Evolutionary conservation across 2,113 vertebrate species (phyloP), one percentile per base, ranked within the genome.

Genomic region (Rhizomys pruinosus): DNA sequence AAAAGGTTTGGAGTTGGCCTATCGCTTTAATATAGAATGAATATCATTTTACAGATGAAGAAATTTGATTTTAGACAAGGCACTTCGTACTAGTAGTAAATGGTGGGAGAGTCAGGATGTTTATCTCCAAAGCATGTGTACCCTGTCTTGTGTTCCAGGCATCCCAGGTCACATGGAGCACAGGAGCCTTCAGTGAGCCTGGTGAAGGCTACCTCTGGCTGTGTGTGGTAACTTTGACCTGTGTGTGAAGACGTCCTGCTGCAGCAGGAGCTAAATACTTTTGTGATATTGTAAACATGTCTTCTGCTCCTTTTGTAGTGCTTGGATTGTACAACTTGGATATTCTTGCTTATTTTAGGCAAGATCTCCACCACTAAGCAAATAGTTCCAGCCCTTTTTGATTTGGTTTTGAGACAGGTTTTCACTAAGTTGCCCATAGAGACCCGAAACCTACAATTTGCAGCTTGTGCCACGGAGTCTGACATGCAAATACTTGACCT

Each of bases 191-290:
- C 19, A 74, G 1, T 29, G 1, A 0, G 3, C 34, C 23, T 7
- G 5, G 7, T 0, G 0, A 0, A 12, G 5, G 37, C 2, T 23
- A 29, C 42, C 6, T 47, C 17, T 79, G 84, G 22, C 39, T 91
- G 7, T 34, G 57, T 25, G 25, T 15, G 44, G 17, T 25, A 76
- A 87, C 47, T 52, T 61, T 76, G 42, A 64, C 27, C n/a, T 52
- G 13, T 19, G 22, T 59, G 13, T 25, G 4, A 71, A 61, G 13
- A 3, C 42, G 23, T 5, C n/a, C 27, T 55, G 29, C 32, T n/a
- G n/a, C n/a, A n/a, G n/a, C n/a, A 37, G 2, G 39, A 47, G 6
- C 66, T 84, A 74, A 19, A 64, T 89, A 57, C 61, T 90, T 63
- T 88, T 5, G 59, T 72, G 20, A 39, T 59, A 52, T 20, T 59